phyloP scores from a whole-genome alignment of 2,113 vertebrate species.

The Dasypus novemcinctus region DNA sequence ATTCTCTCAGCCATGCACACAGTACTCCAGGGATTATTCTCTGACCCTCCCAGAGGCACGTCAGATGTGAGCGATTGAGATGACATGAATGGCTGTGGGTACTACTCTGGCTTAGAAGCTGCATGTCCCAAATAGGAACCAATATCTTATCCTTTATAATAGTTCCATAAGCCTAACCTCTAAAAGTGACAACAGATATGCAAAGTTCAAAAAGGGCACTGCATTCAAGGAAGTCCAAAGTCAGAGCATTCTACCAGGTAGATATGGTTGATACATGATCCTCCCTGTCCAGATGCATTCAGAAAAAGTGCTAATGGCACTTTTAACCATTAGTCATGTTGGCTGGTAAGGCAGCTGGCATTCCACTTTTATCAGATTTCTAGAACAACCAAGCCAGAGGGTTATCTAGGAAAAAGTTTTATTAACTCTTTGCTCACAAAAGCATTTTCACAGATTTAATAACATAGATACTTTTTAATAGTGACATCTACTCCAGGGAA shows the following conservation, averaged over 20 bases:
- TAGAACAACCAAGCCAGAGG: not conserved
- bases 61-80: not conserved
- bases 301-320: too few species aligned
- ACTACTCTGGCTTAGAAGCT: not conserved
- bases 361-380: not conserved
- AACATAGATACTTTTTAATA: not conserved
- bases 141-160: too few species aligned
- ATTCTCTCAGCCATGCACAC: not conserved
- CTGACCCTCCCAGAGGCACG: not conserved
- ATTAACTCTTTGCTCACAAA: not conserved
- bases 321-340: not conserved
- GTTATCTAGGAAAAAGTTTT: not conserved
- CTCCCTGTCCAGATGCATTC: not conserved
- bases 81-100: fast-evolving
- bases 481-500: not conserved
- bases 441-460: not conserved
- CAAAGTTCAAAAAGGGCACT: not conserved
- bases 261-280: fast-evolving
- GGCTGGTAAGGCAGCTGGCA: not conserved
- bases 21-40: fast-evolving
- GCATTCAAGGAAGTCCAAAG: not conserved
- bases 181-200: fast-evolving
- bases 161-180: not conserved
- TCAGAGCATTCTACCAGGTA: not conserved
- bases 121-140: not conserved